phyloP scores from a whole-genome alignment of 2,113 vertebrate genomes.

The Irena cyanogastra region DNA sequence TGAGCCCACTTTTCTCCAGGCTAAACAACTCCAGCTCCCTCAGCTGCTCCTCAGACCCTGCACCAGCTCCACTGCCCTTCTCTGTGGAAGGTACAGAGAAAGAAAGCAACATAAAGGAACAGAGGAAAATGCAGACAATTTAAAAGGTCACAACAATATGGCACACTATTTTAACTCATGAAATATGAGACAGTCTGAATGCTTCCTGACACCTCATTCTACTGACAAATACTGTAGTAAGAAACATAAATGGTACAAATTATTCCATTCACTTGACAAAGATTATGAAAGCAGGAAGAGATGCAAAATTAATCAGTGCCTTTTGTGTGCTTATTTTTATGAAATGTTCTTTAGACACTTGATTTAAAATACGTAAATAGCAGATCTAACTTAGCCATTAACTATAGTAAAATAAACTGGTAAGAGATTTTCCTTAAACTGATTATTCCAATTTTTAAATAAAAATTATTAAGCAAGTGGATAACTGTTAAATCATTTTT shows the following conservation, averaged over 20 bases:
- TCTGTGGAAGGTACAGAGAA: background rate
- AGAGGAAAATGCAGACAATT: constrained; percentile 14
- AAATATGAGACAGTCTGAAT: constrained; percentile 8
- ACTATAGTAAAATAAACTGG: background rate
- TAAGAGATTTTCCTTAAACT: background rate
- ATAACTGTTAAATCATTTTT: background rate
- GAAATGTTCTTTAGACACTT: background rate
- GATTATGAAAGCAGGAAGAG: constrained; percentile 21
- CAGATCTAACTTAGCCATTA: background rate
- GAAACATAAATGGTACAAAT: constrained; percentile 18
- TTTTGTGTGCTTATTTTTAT: background rate
- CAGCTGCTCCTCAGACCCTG: background rate
- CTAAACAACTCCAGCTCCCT: background rate
- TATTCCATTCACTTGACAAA: constrained; percentile 33
- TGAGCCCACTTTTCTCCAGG: background rate
- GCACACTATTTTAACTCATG: constrained; percentile 1
- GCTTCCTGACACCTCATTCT: constrained; percentile 22
- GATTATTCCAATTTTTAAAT: constrained; percentile 26
- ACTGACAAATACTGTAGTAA: constrained; percentile 42
- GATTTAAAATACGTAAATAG: constrained; percentile 8
- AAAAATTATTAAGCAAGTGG: background rate
- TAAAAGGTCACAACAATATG: background rate
- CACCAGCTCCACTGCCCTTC: background rate
- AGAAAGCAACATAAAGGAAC: background rate
- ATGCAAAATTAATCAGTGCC: background rate